Conservation (phyloP, 2,888 invertebrate genomes). For the Laspeyria flexula region DNA sequence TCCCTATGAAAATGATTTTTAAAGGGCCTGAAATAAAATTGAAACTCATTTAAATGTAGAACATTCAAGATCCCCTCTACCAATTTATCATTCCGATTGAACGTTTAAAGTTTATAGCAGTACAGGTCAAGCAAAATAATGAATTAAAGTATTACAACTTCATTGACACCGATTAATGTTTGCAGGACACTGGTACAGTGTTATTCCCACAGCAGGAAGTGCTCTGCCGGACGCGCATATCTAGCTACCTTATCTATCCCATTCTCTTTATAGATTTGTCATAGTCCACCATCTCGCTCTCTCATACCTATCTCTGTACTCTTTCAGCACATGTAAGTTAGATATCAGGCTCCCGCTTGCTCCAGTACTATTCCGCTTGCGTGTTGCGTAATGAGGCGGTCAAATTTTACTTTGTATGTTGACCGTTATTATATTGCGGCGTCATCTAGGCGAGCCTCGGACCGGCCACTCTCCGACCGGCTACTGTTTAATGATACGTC, state of each 20-base stretch:
- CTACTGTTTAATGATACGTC: constrained; percentile 73
- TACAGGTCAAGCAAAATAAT: constrained; percentile 19
- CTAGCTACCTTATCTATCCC: constrained; percentile 80
- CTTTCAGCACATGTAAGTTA: constrained; percentile 49
- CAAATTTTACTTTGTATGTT: constrained; percentile 77
- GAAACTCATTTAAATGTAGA: too few relatives aligned
- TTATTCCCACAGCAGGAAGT: constrained; percentile 69
- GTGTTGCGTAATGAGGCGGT: constrained; percentile 77
- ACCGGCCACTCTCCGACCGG: constrained; percentile 51
- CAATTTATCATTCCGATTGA: too few relatives aligned
- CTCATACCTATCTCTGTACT: constrained; percentile 53
- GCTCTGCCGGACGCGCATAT: constrained; percentile 77
- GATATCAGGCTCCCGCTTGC: constrained; percentile 59
- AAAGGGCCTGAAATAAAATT: too few relatives aligned
- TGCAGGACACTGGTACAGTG: constrained; percentile 55
- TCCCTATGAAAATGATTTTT: too few relatives aligned
- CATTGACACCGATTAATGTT: constrained; percentile 42
- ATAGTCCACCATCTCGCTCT: constrained; percentile 65
- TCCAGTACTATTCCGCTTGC: constrained; percentile 61
- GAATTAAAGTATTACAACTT: constrained; percentile 28
- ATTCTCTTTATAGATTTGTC: constrained; percentile 69
- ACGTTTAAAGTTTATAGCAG: neutral
- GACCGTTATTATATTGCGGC: constrained; percentile 74
- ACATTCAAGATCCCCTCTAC: too few relatives aligned
- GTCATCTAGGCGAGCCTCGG: constrained; percentile 53